These are phyloP conservation scores for Motacilla tschutschensis DNA, from an alignment of 2,113 vertebrate species.

Conservation along the genomic window DNA sequence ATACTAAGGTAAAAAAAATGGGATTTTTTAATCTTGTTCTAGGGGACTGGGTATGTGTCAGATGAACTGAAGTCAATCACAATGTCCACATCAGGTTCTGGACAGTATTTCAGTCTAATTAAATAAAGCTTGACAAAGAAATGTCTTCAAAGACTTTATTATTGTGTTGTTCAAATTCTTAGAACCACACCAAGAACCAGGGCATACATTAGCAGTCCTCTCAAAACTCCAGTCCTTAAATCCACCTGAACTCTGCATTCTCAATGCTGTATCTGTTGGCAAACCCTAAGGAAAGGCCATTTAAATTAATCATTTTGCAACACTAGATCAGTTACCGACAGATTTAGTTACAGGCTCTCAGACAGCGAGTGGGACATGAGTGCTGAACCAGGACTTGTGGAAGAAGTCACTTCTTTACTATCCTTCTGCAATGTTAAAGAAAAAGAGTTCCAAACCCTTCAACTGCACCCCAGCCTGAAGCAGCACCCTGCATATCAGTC, in stretches of 20 bases:
- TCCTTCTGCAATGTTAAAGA: not conserved
- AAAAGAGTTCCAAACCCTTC: not conserved
- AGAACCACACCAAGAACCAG: not conserved
- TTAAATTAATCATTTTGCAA: constrained; percentile 35
- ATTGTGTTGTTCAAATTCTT: not conserved
- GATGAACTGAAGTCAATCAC: not conserved
- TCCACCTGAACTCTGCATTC: not conserved
- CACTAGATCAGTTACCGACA: not conserved
- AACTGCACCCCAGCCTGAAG: not conserved
- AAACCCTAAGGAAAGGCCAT: not conserved
- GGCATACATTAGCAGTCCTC: not conserved
- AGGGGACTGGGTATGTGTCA: rapidly evolving
- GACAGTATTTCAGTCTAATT: not conserved
- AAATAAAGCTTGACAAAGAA: not conserved
- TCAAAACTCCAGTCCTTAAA: not conserved
- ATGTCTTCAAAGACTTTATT: not conserved
- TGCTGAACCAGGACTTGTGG: not conserved
- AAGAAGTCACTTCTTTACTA: not conserved
- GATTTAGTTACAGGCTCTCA: constrained; percentile 25
- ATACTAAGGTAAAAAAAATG: not conserved
- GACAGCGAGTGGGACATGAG: not conserved
- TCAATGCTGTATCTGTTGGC: not conserved
- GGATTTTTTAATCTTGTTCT: not conserved
- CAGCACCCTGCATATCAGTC: rapidly evolving
- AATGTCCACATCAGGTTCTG: not conserved